A percentile compares a stretch with the other conserved stretches of the same genome.
phyloP scores from a whole-genome alignment of 2,888 invertebrate species.

The Trissolcus japonicus region DNA sequence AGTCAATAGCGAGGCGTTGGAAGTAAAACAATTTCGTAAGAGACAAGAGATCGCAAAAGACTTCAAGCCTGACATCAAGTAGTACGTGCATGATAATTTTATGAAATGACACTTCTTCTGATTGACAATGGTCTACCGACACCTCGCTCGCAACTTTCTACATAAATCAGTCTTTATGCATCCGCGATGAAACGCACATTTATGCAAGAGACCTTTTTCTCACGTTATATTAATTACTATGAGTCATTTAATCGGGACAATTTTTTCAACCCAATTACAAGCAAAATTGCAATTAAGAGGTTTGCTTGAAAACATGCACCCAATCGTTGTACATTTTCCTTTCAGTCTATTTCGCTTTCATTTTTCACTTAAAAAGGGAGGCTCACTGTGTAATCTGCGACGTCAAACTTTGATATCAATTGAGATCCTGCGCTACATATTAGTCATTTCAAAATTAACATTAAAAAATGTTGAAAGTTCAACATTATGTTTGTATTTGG shows the following conservation, averaged over 20 bases:
- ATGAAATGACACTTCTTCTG: slow-evolving; percentile 41
- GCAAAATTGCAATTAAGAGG: slow-evolving; percentile 1
- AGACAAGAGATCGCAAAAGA: slow-evolving; percentile 40
- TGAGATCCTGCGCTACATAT: no score
- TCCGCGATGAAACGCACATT: no score
- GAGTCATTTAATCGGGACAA: no score
- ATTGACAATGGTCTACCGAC: slow-evolving; percentile 41
- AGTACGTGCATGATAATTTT: slow-evolving; percentile 25
- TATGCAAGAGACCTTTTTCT: no score
- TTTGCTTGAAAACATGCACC: no score
- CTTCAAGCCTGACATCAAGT: no score
- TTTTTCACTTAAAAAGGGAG: slow-evolving; percentile 20
- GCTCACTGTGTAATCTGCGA: no score
- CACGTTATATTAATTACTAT: no score
- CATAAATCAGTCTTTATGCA: slow-evolving; percentile 24
- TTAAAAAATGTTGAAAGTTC: no score
- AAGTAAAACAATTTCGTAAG: slow-evolving; percentile 5
- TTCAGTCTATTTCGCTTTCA: slow-evolving; percentile 29
- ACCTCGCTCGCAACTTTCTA: slow-evolving; percentile 33
- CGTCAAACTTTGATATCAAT: no score
- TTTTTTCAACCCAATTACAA: neutral
- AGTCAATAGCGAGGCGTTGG: slow-evolving; percentile 64
- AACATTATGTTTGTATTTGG: no score
- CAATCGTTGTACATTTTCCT: slow-evolving; percentile 26
- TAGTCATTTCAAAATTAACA: no score